Conservation (phyloP, 1,140 invertebrate species). For the Sycophaga agraensis region DNA sequence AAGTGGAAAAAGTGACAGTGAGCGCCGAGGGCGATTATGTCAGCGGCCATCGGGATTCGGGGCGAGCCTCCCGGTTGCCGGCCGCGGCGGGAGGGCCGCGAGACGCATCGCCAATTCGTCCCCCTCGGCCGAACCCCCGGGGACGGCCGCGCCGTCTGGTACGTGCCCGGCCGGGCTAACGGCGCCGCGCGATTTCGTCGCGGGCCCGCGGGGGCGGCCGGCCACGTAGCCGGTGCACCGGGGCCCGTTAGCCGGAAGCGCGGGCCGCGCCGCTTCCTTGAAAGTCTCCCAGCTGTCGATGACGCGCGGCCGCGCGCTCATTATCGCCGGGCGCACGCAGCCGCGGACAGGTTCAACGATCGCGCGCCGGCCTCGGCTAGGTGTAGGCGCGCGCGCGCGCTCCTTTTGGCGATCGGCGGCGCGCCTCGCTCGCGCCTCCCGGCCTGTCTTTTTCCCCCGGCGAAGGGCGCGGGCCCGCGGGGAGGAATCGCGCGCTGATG, state of each 20-base stretch:
- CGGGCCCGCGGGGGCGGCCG: background rate
- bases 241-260: constrained; percentile 20
- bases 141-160: too few species aligned
- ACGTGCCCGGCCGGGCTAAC: too few species aligned
- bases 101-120: too few species aligned
- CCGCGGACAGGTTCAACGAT: constrained; percentile 10
- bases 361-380: background rate
- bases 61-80: too few species aligned
- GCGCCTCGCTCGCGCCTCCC: too few species aligned
- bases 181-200: background rate
- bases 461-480: too few species aligned
- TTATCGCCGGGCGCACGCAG: constrained; percentile 2
- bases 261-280: background rate
- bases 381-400: background rate
- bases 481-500: too few species aligned
- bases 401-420: background rate
- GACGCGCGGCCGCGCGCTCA: background rate
- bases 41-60: too few species aligned
- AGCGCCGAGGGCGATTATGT: too few species aligned
- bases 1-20: too few species aligned
- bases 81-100: too few species aligned
- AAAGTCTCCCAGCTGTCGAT: background rate
- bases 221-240: background rate
- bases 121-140: too few species aligned
- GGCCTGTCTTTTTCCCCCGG: background rate